Conservation (phyloP, 2,888 invertebrate species). For the Drosophila demipolita region DNA sequence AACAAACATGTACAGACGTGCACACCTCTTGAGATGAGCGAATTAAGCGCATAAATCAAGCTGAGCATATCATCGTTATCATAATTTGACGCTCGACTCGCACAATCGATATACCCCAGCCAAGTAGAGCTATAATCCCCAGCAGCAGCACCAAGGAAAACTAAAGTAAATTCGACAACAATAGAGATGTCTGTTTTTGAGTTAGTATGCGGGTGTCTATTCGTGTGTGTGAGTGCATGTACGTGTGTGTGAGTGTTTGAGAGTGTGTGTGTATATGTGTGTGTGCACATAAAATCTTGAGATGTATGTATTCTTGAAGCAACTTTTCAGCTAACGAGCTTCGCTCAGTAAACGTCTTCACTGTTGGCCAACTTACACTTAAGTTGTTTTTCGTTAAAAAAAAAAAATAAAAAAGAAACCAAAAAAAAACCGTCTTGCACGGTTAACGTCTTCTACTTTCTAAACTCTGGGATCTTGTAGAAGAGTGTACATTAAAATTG, state of each 20-base stretch:
- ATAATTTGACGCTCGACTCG: slow-evolving; percentile 48
- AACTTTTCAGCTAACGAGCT: slow-evolving; percentile 73
- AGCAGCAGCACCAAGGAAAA: slow-evolving; percentile 25
- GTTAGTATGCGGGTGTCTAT: slow-evolving; percentile 8
- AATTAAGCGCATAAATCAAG: slow-evolving; percentile 55
- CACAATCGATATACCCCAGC: slow-evolving; percentile 68
- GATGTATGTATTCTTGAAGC: slow-evolving; percentile 55
- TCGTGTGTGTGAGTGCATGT: slow-evolving; percentile 4
- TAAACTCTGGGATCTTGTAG: background rate
- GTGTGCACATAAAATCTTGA: slow-evolving; percentile 54
- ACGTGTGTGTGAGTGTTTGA: slow-evolving; percentile 4
- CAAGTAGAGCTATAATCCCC: background rate
- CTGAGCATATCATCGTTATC: slow-evolving; percentile 42
- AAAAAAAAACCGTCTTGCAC: background rate
- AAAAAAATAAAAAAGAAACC: background rate
- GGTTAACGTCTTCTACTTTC: background rate
- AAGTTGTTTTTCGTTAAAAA: slow-evolving; percentile 6
- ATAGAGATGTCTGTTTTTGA: slow-evolving; percentile 38
- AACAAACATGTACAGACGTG: background rate
- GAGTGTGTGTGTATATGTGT: slow-evolving; percentile 10
- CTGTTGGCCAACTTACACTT: slow-evolving; percentile 60
- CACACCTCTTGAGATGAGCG: slow-evolving; percentile 12
- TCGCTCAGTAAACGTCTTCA: slow-evolving; percentile 66
- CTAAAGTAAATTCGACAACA: slow-evolving; percentile 45
- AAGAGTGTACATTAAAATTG: slow-evolving; percentile 30